Conservation (phyloP, 1,140 invertebrate species). For the Rhysida immarginata region DNA sequence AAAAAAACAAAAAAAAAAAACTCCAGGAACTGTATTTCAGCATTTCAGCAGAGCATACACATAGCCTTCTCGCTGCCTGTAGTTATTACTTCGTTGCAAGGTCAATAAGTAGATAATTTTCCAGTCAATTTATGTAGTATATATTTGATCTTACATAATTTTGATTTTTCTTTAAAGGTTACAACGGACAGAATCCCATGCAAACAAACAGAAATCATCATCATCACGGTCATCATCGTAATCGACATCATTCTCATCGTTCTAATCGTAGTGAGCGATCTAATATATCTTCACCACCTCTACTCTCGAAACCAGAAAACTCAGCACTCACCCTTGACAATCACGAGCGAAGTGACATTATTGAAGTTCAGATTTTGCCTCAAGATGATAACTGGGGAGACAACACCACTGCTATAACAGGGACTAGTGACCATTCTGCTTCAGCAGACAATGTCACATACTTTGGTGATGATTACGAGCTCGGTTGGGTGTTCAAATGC, state of each 20-base stretch:
- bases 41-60: too few relatives aligned
- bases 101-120: too few relatives aligned
- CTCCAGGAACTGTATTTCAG: too few relatives aligned
- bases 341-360: conserved; percentile 56
- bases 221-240: conserved; percentile 10
- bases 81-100: too few relatives aligned
- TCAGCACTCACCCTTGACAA: conserved; percentile 36
- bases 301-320: conserved; percentile 20
- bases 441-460: conserved; percentile 66
- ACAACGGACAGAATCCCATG: too few relatives aligned
- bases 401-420: conserved; percentile 90
- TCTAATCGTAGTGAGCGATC: conserved; percentile 22
- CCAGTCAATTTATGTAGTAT: too few relatives aligned
- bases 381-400: conserved; percentile 97
- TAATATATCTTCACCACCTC: conserved; percentile 12
- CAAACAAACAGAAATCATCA: background rate
- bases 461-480: conserved; percentile 24
- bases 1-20: too few relatives aligned
- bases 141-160: too few relatives aligned
- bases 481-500: conserved; percentile 43
- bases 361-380: conserved; percentile 81
- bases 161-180: too few relatives aligned
- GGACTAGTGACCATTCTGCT: conserved; percentile 83
- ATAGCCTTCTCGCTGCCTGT: too few relatives aligned
- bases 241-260: conserved; percentile 11